Evolutionary conservation across 1,140 invertebrate genomes (phyloP), one percentile per base, ranked within the genome.

Genomic region (Zaprionus davidi): DNA sequence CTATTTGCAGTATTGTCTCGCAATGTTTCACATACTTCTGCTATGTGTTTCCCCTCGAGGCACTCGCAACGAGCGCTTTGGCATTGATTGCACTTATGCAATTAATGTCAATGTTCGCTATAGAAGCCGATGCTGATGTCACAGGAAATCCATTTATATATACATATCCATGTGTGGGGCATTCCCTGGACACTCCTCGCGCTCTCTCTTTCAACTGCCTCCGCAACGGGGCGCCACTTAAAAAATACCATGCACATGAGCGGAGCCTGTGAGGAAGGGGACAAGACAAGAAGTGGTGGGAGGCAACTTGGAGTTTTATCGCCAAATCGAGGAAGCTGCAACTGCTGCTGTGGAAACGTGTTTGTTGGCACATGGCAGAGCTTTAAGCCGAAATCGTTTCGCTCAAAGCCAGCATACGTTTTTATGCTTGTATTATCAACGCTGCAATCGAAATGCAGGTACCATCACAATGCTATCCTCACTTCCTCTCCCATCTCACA

Each of bases 81-180:
- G 76, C 72, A 83, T 83, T 83, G 77, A 83, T 80, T 83, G 81
- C 81, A 73, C 81, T 77, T 77, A 77, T 83, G 81, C 81, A 83
- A 83, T 83, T 83, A 83, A 79, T 77, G 81, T 80, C 73, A 76
- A 69, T 71, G 81, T 26, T 69, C 63, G 57, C 51, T 53, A 53
- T 69, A 31, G 36, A 60, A 71, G 68, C 20, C 46, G 46, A 51
- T 51, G 46, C 64, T 63, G 63, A 70, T 84, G 77, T 84, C 81
- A 53, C 71, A 72, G 78, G 63, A 79, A 87, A 86, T 79, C 66
- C 83, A 86, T 82, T 87, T 79, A 85, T 70, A 71, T 73, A 77
- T 79, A 72, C 9, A 26, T 44, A 51, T 62, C 17, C 31, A 26
- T 28, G 26, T 51, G 22, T 44, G 34, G 1, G 17, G 36, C 24